Evolutionary conservation across 2,888 invertebrate genomes (phyloP), one percentile per base, ranked within the genome.

Genomic region (Spicauda simplicius): DNA sequence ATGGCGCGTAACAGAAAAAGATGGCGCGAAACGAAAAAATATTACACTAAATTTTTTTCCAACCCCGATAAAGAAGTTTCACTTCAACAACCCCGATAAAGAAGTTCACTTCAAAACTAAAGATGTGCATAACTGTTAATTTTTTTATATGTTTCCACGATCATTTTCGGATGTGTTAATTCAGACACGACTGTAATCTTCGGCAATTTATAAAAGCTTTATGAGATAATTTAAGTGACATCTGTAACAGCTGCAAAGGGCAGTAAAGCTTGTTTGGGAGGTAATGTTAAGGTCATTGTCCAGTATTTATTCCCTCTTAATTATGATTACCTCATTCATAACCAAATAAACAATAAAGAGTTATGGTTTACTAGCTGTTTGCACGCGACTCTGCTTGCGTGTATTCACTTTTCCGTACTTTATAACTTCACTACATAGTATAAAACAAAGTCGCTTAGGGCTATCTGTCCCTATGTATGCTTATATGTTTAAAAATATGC

Each of bases 281-380:
- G 48, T 25, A 50, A 56, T 57, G 20, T 64, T 33, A 64, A 64
- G 64, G 58, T 64, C 64, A 64, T 50, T 52, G 64, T n/a, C 37
- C 64, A 20, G 55, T 48, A 63, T 45, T 55, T 56, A 56, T 53
- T 33, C 33, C 60, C 50, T 50, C 50, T 18, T 60, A 50, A 60
- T 50, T 30, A 60, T 18, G 14, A 33, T 62, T 19, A 62, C 53
- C 62, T 41, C 37, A 54, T 54, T 41, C 33, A 54, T 54, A 37
- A 53, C 41, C 61, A 62, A 41, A 54, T 62, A 41, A 37, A 54
- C 41, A 16, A 45, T 18, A 2, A 50, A 16, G 50, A 16, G n/a
- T 10, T 18, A 50, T 2, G 1, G 50, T 18, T 50, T 50, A 50
- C 1, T 50, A 18, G 11, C 10, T 18, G 2, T 18, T 18, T 11